These are phyloP conservation scores for Brachynemurus nebulosus DNA, from an alignment of 2,888 invertebrate genomes.

Conservation along the genomic window DNA sequence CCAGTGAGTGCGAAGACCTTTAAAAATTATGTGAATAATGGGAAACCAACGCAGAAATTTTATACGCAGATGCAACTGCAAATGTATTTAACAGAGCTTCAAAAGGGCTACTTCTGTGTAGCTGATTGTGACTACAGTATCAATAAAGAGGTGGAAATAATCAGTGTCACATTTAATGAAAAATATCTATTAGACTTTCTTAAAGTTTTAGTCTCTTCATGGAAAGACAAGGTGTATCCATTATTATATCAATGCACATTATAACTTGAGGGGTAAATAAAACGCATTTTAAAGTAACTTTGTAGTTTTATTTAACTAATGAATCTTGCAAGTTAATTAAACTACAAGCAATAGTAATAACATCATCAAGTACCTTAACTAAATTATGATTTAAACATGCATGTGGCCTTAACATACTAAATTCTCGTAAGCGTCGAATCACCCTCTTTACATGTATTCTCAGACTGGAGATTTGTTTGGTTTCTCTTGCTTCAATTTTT, in stretches of 20 bases:
- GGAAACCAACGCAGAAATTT: conserved; percentile 13
- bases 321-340: conserved; percentile 16
- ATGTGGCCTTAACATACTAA: conserved; percentile 4
- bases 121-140: conserved; percentile 12
- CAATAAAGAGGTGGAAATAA: conserved; percentile 11
- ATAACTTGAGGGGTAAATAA: conserved; percentile 4
- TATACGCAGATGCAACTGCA: conserved; percentile 16
- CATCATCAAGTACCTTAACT: conserved; percentile 9
- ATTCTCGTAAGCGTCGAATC: conserved; percentile 8
- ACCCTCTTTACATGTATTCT: conserved; percentile 11
- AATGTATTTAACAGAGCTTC: conserved; percentile 13
- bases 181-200: conserved; percentile 10
- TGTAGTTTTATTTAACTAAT: conserved; percentile 7
- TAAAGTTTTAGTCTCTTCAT: conserved; percentile 8
- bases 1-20: conserved; percentile 11
- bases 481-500: not conserved
- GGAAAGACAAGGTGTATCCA: conserved; percentile 11
- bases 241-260: conserved; percentile 4
- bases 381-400: conserved; percentile 10
- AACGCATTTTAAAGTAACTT: conserved; percentile 3
- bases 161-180: conserved; percentile 11
- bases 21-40: conserved; percentile 11
- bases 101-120: conserved; percentile 7
- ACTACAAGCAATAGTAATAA: conserved; percentile 12
- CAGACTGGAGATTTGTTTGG: conserved; percentile 9